These are phyloP conservation scores for Eugnorisma glareosa DNA, from an alignment of 2,888 invertebrate species.

Conservation along the genomic window DNA sequence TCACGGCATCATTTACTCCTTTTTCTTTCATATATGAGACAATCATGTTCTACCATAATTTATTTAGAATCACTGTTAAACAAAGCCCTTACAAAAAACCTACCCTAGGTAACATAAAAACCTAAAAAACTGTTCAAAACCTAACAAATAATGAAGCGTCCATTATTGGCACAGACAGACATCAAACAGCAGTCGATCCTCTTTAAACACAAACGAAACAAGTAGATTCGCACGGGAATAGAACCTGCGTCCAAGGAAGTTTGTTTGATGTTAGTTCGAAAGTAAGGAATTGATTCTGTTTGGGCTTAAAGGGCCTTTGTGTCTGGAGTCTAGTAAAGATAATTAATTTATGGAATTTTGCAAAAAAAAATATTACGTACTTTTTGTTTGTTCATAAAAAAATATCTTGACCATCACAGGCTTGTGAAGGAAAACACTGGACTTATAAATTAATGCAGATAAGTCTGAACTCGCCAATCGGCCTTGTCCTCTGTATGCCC, in stretches of 20 bases:
- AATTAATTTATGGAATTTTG: background rate
- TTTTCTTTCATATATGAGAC: background rate
- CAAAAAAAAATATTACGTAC: background rate
- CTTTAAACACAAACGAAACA: slow-evolving; percentile 78
- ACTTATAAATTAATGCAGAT: background rate
- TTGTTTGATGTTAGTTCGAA: slow-evolving; percentile 61
- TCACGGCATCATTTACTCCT: background rate
- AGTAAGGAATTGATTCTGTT: slow-evolving; percentile 62
- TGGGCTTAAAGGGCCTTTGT: slow-evolving; percentile 11
- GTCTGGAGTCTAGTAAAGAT: background rate
- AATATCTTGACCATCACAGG: background rate
- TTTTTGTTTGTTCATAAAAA: background rate
- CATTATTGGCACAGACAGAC: slow-evolving; percentile 85
- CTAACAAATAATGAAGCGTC: slow-evolving; percentile 68
- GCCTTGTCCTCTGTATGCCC: background rate
- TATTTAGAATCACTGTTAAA: background rate
- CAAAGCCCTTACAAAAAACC: background rate
- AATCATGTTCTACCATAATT: background rate
- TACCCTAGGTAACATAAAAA: background rate
- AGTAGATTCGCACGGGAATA: slow-evolving; percentile 75
- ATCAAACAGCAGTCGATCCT: slow-evolving; percentile 83
- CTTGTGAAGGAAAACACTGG: background rate
- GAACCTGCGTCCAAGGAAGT: slow-evolving; percentile 68
- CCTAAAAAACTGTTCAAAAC: slow-evolving; percentile 39
- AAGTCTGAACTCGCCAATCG: background rate